Conservation (phyloP, 1,140 invertebrate genomes). For the Bicyclus anynana region DNA sequence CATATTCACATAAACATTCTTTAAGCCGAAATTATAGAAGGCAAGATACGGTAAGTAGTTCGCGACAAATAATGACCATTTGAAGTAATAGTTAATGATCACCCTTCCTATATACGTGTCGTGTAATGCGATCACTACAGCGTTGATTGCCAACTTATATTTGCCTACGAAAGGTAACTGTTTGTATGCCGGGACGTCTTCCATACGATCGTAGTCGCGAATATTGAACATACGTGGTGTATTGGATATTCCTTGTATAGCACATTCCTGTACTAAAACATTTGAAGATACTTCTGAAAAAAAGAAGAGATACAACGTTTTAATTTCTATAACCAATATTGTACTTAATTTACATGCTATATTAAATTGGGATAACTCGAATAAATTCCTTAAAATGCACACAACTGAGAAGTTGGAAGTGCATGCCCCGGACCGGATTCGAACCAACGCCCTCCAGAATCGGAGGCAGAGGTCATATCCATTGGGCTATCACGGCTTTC, state of each 20-base stretch:
- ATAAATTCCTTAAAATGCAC: too few species aligned
- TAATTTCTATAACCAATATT: too few species aligned
- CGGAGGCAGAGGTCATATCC: too few species aligned
- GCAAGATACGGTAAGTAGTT: slow-evolving; percentile 31
- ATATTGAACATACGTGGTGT: slow-evolving; percentile 19
- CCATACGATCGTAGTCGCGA: slow-evolving; percentile 30
- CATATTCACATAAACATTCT: slow-evolving; percentile 26
- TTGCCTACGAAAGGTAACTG: slow-evolving; percentile 18
- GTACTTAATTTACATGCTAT: too few species aligned
- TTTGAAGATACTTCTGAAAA: slow-evolving; percentile 30
- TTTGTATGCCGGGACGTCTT: slow-evolving; percentile 25
- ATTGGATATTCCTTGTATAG: slow-evolving; percentile 21
- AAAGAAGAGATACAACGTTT: too few species aligned
- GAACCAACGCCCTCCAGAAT: too few species aligned
- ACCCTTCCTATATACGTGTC: slow-evolving; percentile 25
- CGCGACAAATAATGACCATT: slow-evolving; percentile 8
- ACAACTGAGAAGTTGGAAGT: too few species aligned
- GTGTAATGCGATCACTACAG: slow-evolving; percentile 21
- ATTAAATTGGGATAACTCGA: too few species aligned
- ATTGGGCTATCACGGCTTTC: too few species aligned
- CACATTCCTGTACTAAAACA: slow-evolving; percentile 25
- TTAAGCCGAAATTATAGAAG: slow-evolving; percentile 27
- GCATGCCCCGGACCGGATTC: too few species aligned
- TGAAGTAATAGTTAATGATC: slow-evolving; percentile 26
- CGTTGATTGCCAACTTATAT: slow-evolving; percentile 25